phyloP scores from a whole-genome alignment of 1,140 invertebrate species.

The Zophobas atratus region DNA sequence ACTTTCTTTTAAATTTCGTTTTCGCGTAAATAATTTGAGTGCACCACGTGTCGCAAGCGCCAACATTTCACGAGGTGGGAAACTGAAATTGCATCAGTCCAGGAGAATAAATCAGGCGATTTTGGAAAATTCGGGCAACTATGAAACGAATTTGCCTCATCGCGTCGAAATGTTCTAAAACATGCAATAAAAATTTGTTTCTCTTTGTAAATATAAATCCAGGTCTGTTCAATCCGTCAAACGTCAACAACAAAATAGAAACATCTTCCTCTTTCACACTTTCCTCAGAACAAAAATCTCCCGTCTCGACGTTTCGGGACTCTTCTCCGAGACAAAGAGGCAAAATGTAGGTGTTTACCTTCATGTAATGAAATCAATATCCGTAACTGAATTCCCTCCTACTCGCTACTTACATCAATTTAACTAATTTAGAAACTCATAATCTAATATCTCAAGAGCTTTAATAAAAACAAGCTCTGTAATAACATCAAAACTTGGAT shows the following conservation, averaged over 20 bases:
- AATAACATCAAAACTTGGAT: too few species aligned
- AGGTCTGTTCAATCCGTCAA: background rate
- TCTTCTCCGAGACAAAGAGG: background rate
- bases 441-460: too few species aligned
- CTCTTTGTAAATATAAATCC: background rate
- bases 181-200: constrained; percentile 43
- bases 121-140: constrained; percentile 4
- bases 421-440: too few species aligned
- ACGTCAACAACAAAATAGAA: constrained; percentile 37
- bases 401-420: too few species aligned
- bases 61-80: background rate
- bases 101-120: background rate
- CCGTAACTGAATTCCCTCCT: too few species aligned
- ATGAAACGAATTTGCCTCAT: constrained; percentile 27
- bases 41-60: background rate
- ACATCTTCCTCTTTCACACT: constrained; percentile 24
- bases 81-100: constrained; percentile 20
- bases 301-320: background rate
- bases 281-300: constrained; percentile 42
- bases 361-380: constrained; percentile 33
- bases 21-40: constrained; percentile 30
- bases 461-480: too few species aligned
- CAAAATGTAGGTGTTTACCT: constrained; percentile 42
- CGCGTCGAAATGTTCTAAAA: constrained; percentile 33
- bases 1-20: constrained; percentile 15